A percentile compares a stretch with the other conserved stretches of the same genome.
Evolutionary conservation across 2,113 vertebrate species (phyloP).

Genomic region (Semicossyphus pulcher): DNA sequence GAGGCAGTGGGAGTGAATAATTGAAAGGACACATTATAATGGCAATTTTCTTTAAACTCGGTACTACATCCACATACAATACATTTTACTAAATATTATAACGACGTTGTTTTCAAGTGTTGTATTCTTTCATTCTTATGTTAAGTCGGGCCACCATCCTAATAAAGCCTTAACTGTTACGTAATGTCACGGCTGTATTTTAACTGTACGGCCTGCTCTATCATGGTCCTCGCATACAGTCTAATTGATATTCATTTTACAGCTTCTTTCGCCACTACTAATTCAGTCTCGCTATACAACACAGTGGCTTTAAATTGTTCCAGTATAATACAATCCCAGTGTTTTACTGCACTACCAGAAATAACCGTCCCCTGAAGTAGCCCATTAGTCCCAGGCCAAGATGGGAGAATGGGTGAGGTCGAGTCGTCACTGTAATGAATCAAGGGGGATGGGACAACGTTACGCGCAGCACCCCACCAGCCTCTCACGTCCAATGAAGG

Average conservation of each 20-base stretch:
- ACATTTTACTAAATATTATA: too few species aligned
- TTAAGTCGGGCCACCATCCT: not conserved
- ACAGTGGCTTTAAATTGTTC: not conserved
- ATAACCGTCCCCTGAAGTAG: conserved; percentile 37
- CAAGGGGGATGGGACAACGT: conserved; percentile 70
- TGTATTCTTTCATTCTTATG: too few species aligned
- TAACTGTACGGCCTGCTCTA: not conserved
- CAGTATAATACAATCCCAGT: not conserved
- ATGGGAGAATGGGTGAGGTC: conserved; percentile 72
- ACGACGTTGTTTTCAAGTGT: too few species aligned
- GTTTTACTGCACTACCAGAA: conserved; percentile 6
- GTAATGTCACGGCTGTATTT: not conserved
- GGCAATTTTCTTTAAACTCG: too few species aligned
- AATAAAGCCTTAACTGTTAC: not conserved
- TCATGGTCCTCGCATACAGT: not conserved
- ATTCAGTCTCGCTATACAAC: not conserved
- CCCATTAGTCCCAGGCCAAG: conserved; percentile 49
- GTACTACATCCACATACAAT: too few species aligned
- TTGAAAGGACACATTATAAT: too few species aligned
- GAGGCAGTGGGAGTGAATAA: too few species aligned
- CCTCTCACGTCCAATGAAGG: conserved; percentile 58
- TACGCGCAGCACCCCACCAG: conserved; percentile 37
- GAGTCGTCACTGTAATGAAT: conserved; percentile 66
- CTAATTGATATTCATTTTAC: not conserved
- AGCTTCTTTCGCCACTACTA: not conserved